Base-by-base conservation (phyloP, 2,113 vertebrate genomes). In the Protobothrops flavoviridis region DNA sequence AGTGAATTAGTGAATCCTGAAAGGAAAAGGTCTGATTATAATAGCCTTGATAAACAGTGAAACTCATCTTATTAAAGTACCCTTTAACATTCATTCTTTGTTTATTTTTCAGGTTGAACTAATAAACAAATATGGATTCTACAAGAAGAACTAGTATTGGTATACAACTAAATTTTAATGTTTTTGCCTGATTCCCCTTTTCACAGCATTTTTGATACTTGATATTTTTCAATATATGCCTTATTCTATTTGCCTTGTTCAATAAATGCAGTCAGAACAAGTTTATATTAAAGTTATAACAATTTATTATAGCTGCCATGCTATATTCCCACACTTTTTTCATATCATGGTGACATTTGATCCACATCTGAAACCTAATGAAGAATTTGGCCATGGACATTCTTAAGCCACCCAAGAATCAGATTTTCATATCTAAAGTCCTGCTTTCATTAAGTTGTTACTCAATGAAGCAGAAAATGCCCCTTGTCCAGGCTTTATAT, bases 41-140 rank as follows among this genome's bases (percentile, higher is more conserved):
- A 8, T 8, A 13, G 33, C 64, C 0, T 1, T 50, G 0, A 0
- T 56, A 39, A 92, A 52, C 57, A 94, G 91, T 90, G 92, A 88
- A 50, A 61, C 20, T 56, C 55, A 57, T 92, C 21, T 50, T 94
- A 87, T 57, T 21, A 88, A 13, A 88, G 61, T 90, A 85, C 26
- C 59, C 88, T 91, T 88, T 96, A 93, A 61, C 24, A 29, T 87
- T 87, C 89, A 17, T 3, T 24, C 6, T 92, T 93, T 95, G 26
- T 91, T 91, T 64, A 90, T 1, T 45, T 93, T 0, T 50, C 89
- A 90, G 0, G 29, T 88, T 64, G 56, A 95, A 88, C 26, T 94
- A 93, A 52, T 13, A 26, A 86, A n/a, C 88, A 56, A 26, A 88
- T 43, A 97, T 97, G 97, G 91, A 95, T 96, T 95, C 93, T 57